phyloP scores from a whole-genome alignment of 2,888 invertebrate species.

The Trilocha varians region DNA sequence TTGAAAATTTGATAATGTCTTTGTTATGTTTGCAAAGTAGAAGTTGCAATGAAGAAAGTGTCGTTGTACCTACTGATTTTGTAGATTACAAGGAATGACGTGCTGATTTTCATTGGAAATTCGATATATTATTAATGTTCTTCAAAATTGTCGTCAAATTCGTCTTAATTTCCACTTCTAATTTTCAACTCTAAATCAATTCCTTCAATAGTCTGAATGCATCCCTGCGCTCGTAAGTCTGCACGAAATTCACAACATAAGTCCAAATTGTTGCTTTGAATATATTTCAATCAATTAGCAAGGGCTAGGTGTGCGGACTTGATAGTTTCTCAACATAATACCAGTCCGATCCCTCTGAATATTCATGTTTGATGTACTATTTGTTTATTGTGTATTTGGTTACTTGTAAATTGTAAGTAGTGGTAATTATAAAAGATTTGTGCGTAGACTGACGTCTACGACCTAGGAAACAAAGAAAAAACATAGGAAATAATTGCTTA shows the following conservation, averaged over 20 bases:
- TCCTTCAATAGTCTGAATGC: constrained; percentile 13
- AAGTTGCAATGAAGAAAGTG: no score
- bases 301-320: constrained; percentile 35
- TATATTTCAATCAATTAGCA: constrained; percentile 63
- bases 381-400: no score
- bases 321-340: constrained; percentile 39
- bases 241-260: constrained; percentile 22
- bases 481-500: no score
- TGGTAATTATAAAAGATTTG: background rate
- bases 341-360: constrained; percentile 52
- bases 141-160: no score
- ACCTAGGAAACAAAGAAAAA: no score
- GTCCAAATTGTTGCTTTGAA: constrained; percentile 48
- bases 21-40: no score
- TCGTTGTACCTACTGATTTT: no score
- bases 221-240: constrained; percentile 24
- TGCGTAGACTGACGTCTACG: no score
- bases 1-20: no score
- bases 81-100: no score
- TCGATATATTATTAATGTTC: no score
- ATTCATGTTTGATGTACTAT: constrained; percentile 61
- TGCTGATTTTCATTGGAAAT: no score
- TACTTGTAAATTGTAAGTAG: constrained; percentile 13
- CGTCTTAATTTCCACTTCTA: background rate
- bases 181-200: background rate